Evolutionary conservation across 1,140 invertebrate genomes (phyloP), one percentile per base, ranked within the genome.

Genomic region (Bombus waltoni): DNA sequence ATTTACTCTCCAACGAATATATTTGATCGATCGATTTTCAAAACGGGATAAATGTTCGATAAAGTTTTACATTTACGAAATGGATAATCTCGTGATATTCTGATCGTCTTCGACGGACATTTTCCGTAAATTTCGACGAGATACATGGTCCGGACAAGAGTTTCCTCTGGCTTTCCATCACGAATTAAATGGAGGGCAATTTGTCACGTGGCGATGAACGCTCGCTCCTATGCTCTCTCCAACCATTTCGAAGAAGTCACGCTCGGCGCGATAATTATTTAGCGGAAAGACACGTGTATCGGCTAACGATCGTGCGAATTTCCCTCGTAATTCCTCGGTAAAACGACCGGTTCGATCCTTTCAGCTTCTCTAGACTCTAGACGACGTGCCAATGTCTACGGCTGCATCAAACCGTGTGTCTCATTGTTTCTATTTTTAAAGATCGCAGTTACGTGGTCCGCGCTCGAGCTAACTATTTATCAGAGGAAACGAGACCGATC

Each of bases 361-460:
- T 53, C 8, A 53, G 47, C 22, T 53, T 53, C 59, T 62, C 28
- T 62, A 62, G 59, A 65, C 70, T 28, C 25, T 40, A 22, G 72
- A 83, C 71, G 40, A 42, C 57, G 32, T 53, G 71, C 57, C 32
- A 62, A 13, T 25, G 42, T 47, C 81, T 74, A 5, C 47, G 11
- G 25, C 38, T 35, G 25, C 71, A 38, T 82, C 47, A 75, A 75
- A 82, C 57, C 66, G 68, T 28, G 28, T 57, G 42, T 80, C 44
- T 77, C 57, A 65, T 65, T 65, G 81, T 74, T 75, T 82, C 32
- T 57, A 81, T 81, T 57, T 72, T 72, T 47, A 71, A 81, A 38
- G 44, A 57, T 22, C 65, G 22, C 22, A 53, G 35, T 70, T 71
- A 62, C 57, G 75, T 42, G 57, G 57, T 62, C 32, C 18, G 18